Conservation (phyloP, 2,888 invertebrate species). For the Dioctria rufipes region DNA sequence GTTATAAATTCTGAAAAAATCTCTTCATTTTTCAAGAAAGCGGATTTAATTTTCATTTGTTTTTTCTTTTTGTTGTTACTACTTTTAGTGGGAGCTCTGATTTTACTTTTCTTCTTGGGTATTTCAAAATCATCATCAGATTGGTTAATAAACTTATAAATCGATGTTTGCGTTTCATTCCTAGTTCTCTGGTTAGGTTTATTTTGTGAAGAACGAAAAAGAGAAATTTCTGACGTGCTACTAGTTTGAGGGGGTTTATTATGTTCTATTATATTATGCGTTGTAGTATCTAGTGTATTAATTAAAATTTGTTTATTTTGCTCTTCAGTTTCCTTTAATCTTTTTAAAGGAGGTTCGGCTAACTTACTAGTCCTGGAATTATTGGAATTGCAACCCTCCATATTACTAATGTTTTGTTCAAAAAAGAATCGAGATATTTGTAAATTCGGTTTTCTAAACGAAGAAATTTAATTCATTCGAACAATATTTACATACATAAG, state of each 20-base stretch:
- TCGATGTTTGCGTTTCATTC: not conserved
- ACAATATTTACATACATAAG: not conserved
- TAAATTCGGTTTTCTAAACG: constrained; percentile 13
- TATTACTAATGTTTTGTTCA: not conserved
- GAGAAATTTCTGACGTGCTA: too few relatives aligned
- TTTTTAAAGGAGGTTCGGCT: not conserved
- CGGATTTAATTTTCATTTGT: constrained; percentile 67
- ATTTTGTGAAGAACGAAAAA: not conserved
- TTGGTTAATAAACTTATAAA: constrained; percentile 24
- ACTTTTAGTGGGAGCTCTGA: not conserved
- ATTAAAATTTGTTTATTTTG: too few relatives aligned
- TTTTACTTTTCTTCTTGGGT: constrained; percentile 29
- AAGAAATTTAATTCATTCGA: constrained; percentile 7
- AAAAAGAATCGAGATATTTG: constrained; percentile 23
- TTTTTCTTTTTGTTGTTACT: not conserved
- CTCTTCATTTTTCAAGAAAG: constrained; percentile 67
- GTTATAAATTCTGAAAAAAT: constrained; percentile 67
- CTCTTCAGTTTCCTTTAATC: not conserved
- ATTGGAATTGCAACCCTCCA: not conserved
- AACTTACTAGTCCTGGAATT: too few relatives aligned
- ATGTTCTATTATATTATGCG: not conserved
- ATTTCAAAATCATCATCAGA: constrained; percentile 40
- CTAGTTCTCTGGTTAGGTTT: not conserved
- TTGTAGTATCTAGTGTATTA: too few relatives aligned
- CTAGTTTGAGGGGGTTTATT: not conserved